Base-by-base conservation (phyloP, 2,113 vertebrate genomes). In the Seriola aureovittata region DNA sequence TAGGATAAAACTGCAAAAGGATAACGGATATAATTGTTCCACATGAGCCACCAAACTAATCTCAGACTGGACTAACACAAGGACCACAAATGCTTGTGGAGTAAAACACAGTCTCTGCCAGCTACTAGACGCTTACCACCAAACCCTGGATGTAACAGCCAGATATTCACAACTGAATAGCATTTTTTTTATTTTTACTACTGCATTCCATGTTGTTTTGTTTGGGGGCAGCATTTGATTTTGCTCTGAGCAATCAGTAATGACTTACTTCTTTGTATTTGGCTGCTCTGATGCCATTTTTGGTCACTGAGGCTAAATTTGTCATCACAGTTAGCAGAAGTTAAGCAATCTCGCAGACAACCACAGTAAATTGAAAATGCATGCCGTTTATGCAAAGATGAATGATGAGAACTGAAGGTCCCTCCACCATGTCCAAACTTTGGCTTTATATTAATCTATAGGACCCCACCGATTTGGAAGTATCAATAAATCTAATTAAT, bases 61-160 rank as follows among this genome's bases (percentile, higher is more conserved):
- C 60, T 48, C n/a, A 23, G 9, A 46, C 14, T 62, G 4, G 50
- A 48, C 17, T 57, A 66, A 71, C 42, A 46, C 12, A n/a, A 36
- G 29, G 38, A 67, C 76, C 75, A 54, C 64, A 68, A 67, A 65
- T n/a, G 70, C 60, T 66, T 46, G 50, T 75, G n/a, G 75, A 75
- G 62, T 52, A 32, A 44, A 74, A 29, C 55, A 57, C 4, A 63
- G 21, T 16, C 14, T 68, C 72, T 58, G 54, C 71, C 72, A 66
- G 58, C 34, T 23, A 70, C 65, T 16, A 32, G 52, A 66, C 38
- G 25, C 78, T 48, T 72, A 85, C 23, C 72, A 78, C 25, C 10
- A 34, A 68, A 65, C 44, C 42, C 34, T 17, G 54, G 40, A 82
- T 36, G 12, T 46, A 46, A 60, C 3, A 66, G 38, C 16, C 12